Evolutionary conservation across 2,888 invertebrate genomes (phyloP).

Genomic region (Pachycephus smyrnensis): DNA sequence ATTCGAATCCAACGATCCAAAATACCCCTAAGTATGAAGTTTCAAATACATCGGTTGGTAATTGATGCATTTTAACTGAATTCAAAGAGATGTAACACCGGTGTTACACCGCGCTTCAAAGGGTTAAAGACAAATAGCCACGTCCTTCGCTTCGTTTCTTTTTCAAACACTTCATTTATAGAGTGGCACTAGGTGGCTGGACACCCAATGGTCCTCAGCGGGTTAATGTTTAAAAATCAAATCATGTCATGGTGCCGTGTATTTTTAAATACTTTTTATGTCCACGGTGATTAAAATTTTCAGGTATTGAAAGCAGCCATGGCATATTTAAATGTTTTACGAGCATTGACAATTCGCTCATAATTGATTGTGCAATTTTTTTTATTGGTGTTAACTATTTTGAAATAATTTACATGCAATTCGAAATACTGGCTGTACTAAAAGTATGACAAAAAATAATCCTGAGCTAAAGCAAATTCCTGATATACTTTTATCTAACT

Average conservation of each 20-base stretch:
- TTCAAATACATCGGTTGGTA: no score
- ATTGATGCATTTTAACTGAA: no score
- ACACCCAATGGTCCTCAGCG: no score
- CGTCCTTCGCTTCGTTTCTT: no score
- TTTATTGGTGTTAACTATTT: neutral
- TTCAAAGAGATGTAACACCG: no score
- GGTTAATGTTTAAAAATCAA: neutral
- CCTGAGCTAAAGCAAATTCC: neutral
- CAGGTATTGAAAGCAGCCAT: conserved; percentile 44
- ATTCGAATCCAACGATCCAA: no score
- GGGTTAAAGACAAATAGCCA: no score
- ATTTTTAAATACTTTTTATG: conserved; percentile 4
- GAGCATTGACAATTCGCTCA: conserved; percentile 25
- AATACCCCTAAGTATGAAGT: no score
- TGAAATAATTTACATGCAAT: neutral
- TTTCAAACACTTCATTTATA: no score
- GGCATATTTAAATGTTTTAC: conserved; percentile 40
- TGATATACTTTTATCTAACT: neutral
- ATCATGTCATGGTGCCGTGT: conserved; percentile 5
- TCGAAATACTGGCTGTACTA: neutral
- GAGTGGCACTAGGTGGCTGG: no score
- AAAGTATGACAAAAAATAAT: neutral
- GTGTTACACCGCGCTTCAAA: no score
- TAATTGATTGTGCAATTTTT: neutral
- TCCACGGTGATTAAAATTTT: conserved; percentile 5